Percentiles rank a stretch among this genome's conserved stretches.
Conservation (phyloP, 64 coral and sea anemone genomes). For the Trachythela sp. region DNA sequence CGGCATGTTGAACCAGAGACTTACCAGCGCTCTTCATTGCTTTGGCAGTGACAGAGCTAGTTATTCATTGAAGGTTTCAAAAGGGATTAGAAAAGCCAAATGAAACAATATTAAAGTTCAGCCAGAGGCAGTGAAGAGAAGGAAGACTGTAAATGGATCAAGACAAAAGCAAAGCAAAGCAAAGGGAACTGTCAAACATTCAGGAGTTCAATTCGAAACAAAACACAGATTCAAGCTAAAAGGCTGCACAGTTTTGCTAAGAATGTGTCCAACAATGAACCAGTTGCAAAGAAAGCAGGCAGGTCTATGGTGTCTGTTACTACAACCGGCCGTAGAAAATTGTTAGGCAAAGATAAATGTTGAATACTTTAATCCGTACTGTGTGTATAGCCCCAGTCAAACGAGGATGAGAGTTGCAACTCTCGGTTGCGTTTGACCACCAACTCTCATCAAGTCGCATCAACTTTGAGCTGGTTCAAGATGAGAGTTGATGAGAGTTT, state of each 20-base stretch:
- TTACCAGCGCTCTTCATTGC: not conserved
- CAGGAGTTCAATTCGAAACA: not conserved
- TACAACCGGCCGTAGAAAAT: not conserved
- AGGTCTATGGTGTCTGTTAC: not conserved
- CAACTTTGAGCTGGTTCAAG: too few species aligned
- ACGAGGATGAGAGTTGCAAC: too few species aligned
- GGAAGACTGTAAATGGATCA: not conserved
- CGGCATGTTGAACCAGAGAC: not conserved
- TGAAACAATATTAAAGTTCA: slow-evolving; percentile 1
- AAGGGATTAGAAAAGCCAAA: not conserved
- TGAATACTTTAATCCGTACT: too few species aligned
- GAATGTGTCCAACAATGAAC: not conserved
- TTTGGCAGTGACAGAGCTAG: not conserved
- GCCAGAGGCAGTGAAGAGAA: not conserved
- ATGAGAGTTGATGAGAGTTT: too few species aligned
- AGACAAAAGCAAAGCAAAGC: not conserved
- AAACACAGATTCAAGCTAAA: not conserved
- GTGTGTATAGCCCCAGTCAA: too few species aligned
- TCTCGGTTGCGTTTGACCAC: too few species aligned
- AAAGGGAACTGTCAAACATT: not conserved
- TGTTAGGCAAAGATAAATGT: too few species aligned
- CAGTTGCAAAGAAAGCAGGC: not conserved
- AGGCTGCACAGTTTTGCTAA: not conserved
- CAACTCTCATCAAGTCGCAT: too few species aligned
- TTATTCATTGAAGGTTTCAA: not conserved